These are phyloP conservation scores for Malurus cyaneus DNA, from an alignment of 2,113 vertebrate genomes.

Conservation along the genomic window DNA sequence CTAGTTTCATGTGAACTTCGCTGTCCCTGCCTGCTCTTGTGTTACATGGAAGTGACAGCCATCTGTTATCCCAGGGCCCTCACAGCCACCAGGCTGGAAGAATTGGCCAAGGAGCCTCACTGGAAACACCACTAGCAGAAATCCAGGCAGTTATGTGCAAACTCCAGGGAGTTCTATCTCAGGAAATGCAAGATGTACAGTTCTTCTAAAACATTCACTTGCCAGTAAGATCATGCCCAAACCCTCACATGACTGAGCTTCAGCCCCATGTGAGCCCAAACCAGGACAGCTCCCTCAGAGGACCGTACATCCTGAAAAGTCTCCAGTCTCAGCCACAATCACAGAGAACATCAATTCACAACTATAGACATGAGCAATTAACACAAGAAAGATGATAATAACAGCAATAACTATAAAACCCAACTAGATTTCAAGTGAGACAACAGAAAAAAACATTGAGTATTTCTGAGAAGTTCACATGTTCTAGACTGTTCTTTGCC, in stretches of 20 bases:
- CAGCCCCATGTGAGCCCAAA: neutral
- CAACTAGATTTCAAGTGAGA: neutral
- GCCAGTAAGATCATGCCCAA: neutral
- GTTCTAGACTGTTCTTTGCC: neutral
- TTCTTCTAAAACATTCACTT: neutral
- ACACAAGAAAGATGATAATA: neutral
- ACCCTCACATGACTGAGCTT: neutral
- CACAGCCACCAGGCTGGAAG: neutral
- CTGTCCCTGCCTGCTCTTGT: conserved; percentile 35
- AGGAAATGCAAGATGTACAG: neutral
- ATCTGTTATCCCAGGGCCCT: conserved; percentile 23
- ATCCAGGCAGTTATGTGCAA: neutral
- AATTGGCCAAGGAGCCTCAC: neutral
- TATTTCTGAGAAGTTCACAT: neutral
- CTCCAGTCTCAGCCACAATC: neutral
- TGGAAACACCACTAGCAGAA: neutral
- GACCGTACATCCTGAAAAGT: neutral
- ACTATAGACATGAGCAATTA: neutral
- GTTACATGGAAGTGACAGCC: conserved; percentile 37
- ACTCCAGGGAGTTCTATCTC: neutral
- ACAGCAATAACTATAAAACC: neutral
- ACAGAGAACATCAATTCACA: neutral
- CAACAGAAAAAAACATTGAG: fast-evolving
- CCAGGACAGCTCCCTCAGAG: neutral
- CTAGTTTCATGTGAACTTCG: conserved; percentile 10